Percentiles rank a stretch among this genome's conserved stretches.
Conservation (phyloP, 2,888 invertebrate genomes). For the Chirona hameri region DNA sequence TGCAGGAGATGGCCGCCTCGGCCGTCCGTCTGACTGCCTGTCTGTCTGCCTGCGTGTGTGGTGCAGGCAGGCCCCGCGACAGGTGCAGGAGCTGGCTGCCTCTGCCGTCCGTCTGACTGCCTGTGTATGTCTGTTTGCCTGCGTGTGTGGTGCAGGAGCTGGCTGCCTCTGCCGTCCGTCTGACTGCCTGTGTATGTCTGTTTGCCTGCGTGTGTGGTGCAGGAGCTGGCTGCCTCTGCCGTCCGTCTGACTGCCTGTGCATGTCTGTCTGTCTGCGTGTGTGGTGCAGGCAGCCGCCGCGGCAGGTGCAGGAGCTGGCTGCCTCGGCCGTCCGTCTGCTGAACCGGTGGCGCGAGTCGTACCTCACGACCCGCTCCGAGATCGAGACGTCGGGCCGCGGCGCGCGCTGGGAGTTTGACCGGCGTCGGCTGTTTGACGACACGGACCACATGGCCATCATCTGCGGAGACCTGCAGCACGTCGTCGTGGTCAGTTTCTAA, state of each 20-base stretch:
- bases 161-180: constrained; percentile 46
- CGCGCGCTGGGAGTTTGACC: constrained; percentile 86
- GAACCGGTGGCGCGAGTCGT: constrained; percentile 68
- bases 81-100: too few relatives aligned
- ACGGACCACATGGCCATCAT: constrained; percentile 82
- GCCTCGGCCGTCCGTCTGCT: constrained; percentile 64
- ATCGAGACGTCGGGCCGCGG: constrained; percentile 84
- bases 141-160: too few relatives aligned
- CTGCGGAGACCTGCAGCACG: constrained; percentile 71
- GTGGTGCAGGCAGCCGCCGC: constrained; percentile 42
- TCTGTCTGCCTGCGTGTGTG: too few relatives aligned
- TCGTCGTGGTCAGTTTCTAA: constrained; percentile 59
- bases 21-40: too few relatives aligned
- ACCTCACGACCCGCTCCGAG: constrained; percentile 70
- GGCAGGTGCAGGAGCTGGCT: constrained; percentile 54
- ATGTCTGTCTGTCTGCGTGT: neutral
- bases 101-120: too few relatives aligned
- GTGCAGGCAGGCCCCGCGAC: too few relatives aligned
- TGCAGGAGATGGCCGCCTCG: too few relatives aligned
- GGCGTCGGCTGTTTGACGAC: constrained; percentile 69
- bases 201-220: neutral
- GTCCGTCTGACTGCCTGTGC: constrained; percentile 46
- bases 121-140: too few relatives aligned
- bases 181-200: constrained; percentile 43
- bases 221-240: constrained; percentile 42